Conservation (phyloP, 1,140 invertebrate species). For the Drosophila subpulchrella region DNA sequence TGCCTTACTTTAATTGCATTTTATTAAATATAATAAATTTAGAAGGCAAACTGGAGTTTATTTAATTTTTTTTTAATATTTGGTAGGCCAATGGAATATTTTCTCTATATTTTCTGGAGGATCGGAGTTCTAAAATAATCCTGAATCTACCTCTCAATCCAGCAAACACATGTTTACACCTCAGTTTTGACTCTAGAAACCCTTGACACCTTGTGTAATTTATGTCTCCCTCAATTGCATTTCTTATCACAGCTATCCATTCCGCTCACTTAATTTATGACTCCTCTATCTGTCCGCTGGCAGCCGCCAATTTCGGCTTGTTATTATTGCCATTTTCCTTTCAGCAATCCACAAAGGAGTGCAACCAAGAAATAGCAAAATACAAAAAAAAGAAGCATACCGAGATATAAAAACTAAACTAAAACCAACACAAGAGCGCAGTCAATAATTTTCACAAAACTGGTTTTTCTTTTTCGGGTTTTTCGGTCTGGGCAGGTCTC, state of each 20-base stretch:
- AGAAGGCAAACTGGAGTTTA: neutral
- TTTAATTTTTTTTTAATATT: too few species aligned
- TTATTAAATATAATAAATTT: neutral
- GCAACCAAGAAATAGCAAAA: slow-evolving; percentile 33
- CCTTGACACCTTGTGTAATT: slow-evolving; percentile 26
- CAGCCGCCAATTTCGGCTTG: slow-evolving; percentile 54
- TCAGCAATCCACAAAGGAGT: slow-evolving; percentile 32
- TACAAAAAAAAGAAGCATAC: slow-evolving; percentile 17
- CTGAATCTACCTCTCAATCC: neutral
- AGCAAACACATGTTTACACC: neutral
- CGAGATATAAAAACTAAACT: slow-evolving; percentile 26
- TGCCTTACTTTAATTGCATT: neutral
- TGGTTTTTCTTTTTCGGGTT: slow-evolving; percentile 62
- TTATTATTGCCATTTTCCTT: slow-evolving; percentile 52
- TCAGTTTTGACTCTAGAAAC: neutral
- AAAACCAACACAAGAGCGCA: slow-evolving; percentile 52
- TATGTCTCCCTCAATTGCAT: slow-evolving; percentile 35
- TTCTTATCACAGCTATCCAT: slow-evolving; percentile 36
- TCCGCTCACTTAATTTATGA: slow-evolving; percentile 29
- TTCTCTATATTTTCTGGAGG: too few species aligned
- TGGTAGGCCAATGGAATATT: too few species aligned
- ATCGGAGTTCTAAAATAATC: too few species aligned
- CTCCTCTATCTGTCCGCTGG: slow-evolving; percentile 41
- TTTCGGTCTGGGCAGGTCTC: slow-evolving; percentile 47
- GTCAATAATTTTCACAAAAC: slow-evolving; percentile 80